Evolutionary conservation across 1,140 invertebrate genomes (phyloP).

Genomic region (Zaprionus kolodkinae): DNA sequence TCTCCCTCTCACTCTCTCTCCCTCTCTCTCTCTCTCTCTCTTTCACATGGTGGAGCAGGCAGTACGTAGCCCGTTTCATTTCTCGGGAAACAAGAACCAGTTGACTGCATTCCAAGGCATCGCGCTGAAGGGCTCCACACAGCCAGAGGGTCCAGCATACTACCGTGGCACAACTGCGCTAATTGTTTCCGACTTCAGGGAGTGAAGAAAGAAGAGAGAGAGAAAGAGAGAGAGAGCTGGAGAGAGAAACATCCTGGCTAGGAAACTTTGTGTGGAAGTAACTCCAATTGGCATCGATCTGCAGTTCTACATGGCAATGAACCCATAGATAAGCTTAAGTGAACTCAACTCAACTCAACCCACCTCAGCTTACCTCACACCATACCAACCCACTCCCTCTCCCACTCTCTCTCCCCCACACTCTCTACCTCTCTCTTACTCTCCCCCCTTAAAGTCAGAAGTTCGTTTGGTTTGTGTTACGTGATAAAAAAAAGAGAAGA

Average conservation of each 20-base stretch:
- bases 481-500: constrained; percentile 61
- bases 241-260: neutral
- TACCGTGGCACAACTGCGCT: constrained; percentile 28
- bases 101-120: constrained; percentile 73
- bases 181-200: constrained; percentile 67
- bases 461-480: constrained; percentile 51
- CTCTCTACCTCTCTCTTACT: neutral
- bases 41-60: neutral
- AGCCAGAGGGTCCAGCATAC: constrained; percentile 11
- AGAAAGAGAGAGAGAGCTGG: neutral
- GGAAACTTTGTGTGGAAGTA: neutral
- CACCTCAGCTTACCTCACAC: neutral
- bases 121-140: constrained; percentile 27
- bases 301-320: constrained; percentile 3
- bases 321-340: constrained; percentile 30
- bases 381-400: neutral
- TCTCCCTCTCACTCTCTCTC: too few relatives aligned
- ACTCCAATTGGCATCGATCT: neutral
- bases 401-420: neutral
- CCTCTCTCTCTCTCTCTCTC: neutral
- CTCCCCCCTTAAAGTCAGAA: constrained; percentile 13
- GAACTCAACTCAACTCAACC: neutral
- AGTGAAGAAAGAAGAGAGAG: neutral
- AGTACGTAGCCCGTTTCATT: constrained; percentile 50
- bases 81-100: constrained; percentile 66